These are phyloP conservation scores for Rhea pennata DNA, from an alignment of 2,113 vertebrate genomes.

Conservation along the genomic window DNA sequence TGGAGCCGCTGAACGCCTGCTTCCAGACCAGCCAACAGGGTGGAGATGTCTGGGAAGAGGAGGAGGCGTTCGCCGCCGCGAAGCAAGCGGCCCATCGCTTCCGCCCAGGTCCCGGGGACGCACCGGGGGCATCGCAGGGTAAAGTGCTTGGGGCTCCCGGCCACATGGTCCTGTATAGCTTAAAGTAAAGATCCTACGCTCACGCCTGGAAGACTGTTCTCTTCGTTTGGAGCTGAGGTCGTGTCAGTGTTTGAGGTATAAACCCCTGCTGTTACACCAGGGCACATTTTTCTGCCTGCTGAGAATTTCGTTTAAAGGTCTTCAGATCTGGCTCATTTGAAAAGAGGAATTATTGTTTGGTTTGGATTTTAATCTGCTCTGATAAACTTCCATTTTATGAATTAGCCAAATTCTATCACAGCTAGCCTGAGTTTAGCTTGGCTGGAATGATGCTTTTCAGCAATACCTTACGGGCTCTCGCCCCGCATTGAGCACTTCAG, in stretches of 20 bases:
- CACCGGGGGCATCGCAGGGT: conserved; percentile 42
- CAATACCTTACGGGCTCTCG: not conserved
- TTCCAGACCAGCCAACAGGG: not conserved
- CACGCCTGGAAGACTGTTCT: conserved; percentile 15
- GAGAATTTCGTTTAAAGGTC: conserved; percentile 24
- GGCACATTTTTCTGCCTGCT: not conserved
- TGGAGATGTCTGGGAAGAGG: conserved; percentile 26
- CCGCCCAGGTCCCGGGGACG: conserved; percentile 43
- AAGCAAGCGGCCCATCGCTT: conserved; percentile 56
- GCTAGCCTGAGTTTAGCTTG: not conserved
- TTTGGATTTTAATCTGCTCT: conserved; percentile 19
- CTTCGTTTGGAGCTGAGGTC: not conserved
- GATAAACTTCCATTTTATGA: conserved; percentile 37
- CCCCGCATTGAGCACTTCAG: conserved; percentile 39
- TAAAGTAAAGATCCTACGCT: conserved; percentile 56
- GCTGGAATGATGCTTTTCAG: not conserved
- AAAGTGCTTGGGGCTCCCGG: conserved; percentile 69
- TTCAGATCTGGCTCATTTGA: not conserved
- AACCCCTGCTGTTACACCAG: not conserved
- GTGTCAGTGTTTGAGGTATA: not conserved
- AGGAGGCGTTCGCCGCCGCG: conserved; percentile 24
- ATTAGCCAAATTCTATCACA: conserved; percentile 7
- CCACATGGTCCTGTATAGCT: conserved; percentile 47
- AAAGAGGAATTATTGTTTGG: conserved; percentile 43
- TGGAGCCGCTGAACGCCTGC: conserved; percentile 35